A percentile compares a stretch with the other conserved stretches of the same genome.
Conservation (phyloP, 2,113 vertebrate genomes). For the Mus spicilegus region DNA sequence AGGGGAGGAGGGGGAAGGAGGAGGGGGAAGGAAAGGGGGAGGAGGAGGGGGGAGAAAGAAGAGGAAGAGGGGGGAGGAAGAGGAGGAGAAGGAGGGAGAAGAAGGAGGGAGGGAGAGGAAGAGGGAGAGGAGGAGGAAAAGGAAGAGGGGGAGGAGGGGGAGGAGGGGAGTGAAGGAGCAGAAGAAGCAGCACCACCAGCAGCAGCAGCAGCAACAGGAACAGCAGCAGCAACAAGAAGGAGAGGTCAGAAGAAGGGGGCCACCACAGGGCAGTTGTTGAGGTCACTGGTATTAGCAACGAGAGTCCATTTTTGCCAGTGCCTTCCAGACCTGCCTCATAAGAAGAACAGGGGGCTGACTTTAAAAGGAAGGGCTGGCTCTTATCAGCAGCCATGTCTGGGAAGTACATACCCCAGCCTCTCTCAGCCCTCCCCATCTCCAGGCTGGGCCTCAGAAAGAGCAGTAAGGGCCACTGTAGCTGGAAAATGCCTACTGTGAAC, state of each 20-base stretch:
- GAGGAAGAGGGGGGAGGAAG: rapidly evolving
- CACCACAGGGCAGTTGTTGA: not conserved
- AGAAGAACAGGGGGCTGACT: not conserved
- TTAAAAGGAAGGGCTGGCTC: not conserved
- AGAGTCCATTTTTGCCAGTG: not conserved
- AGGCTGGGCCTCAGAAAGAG: not conserved
- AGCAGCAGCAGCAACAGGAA: no score
- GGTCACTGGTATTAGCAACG: not conserved
- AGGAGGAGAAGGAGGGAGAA: no score
- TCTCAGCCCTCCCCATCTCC: not conserved
- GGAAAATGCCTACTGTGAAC: not conserved
- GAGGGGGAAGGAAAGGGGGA: rapidly evolving
- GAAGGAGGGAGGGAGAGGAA: no score
- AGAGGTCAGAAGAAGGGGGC: not conserved
- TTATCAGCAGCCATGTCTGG: not conserved
- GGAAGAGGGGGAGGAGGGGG: no score
- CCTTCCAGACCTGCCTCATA: not conserved
- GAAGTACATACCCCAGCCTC: not conserved
- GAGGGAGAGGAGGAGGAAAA: no score
- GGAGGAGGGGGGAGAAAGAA: no score
- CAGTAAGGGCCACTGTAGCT: rapidly evolving
- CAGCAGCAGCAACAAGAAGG: no score
- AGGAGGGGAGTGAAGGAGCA: no score
- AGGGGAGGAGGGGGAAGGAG: rapidly evolving
- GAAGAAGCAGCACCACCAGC: no score